Conservation (phyloP, 2,888 invertebrate genomes). For the Lasius fuliginosus region DNA sequence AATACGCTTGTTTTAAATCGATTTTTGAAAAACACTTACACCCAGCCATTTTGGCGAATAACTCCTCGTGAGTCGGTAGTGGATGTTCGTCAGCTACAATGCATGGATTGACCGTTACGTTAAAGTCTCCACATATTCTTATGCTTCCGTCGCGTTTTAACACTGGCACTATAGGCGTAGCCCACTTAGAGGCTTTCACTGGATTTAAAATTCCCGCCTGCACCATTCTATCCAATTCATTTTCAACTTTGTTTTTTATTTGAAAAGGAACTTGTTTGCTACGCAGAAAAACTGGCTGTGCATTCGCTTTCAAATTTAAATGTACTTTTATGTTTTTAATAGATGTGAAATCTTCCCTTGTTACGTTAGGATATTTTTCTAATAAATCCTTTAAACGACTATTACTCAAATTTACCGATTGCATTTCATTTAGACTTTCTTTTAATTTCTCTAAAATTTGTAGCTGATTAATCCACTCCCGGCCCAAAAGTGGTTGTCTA, state of each 20-base stretch:
- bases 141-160: conserved; percentile 72
- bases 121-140: conserved; percentile 72
- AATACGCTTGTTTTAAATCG: conserved; percentile 63
- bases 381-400: not conserved
- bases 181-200: conserved; percentile 78
- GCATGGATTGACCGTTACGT: conserved; percentile 73
- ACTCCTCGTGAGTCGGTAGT: conserved; percentile 67
- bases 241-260: not conserved
- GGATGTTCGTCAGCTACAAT: conserved; percentile 61
- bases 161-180: conserved; percentile 79
- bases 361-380: not conserved
- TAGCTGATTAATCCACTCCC: not conserved
- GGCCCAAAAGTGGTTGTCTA: not conserved
- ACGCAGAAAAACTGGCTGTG: not conserved
- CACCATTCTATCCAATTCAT: not conserved
- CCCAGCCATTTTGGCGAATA: conserved; percentile 71
- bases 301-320: not conserved
- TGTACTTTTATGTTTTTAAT: not conserved
- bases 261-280: not conserved
- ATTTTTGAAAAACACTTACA: conserved; percentile 73
- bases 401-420: not conserved
- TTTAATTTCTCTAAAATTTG: not conserved
- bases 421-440: not conserved
- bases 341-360: not conserved
- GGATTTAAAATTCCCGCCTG: conserved; percentile 8